phyloP scores from a whole-genome alignment of 1,140 invertebrate genomes.

The Penaeus vannamei region DNA sequence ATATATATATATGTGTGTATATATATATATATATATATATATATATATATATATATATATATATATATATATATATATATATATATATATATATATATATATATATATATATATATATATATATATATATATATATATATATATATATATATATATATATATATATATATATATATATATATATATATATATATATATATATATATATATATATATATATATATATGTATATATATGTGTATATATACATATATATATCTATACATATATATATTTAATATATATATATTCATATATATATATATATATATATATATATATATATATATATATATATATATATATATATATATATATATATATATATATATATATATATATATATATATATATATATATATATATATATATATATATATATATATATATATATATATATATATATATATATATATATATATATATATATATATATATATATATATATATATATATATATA shows the following conservation, averaged over 20 bases:
- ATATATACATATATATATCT: too few relatives aligned
- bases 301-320: not conserved
- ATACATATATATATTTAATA: not conserved
- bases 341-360: constrained; percentile 18
- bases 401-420: too few relatives aligned
- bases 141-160: not conserved
- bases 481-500: too few relatives aligned
- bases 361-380: constrained; percentile 18
- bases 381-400: constrained; percentile 7
- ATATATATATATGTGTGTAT: too few relatives aligned
- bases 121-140: constrained; percentile 18
- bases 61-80: not conserved
- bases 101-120: constrained; percentile 18
- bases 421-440: too few relatives aligned
- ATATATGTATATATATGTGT: too few relatives aligned
- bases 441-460: too few relatives aligned
- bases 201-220: too few relatives aligned
- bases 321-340: not conserved
- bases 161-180: too few relatives aligned
- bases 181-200: too few relatives aligned
- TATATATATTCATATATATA: not conserved
- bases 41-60: not conserved
- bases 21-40: too few relatives aligned
- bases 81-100: constrained; percentile 5
- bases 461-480: too few relatives aligned